These are phyloP conservation scores for Erpobdella octoculata DNA, from an alignment of 2,888 invertebrate genomes.

Conservation along the genomic window DNA sequence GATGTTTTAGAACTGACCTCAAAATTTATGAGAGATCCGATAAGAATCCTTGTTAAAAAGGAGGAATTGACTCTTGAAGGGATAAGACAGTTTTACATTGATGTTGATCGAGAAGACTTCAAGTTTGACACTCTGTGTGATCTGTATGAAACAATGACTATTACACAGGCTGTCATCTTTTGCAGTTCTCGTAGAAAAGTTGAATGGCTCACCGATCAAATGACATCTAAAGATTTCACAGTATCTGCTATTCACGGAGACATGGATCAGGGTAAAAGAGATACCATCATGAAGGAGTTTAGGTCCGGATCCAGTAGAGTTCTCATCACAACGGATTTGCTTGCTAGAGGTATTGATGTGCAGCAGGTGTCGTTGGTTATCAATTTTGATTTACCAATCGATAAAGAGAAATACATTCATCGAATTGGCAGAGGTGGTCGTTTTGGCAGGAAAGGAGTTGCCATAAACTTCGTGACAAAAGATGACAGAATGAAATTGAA, in stretches of 20 bases:
- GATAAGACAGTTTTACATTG: slow-evolving; percentile 88
- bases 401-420: neutral
- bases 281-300: slow-evolving; percentile 97
- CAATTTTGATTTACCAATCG: slow-evolving; percentile 49
- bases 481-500: slow-evolving; percentile 85
- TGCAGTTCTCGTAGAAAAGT: slow-evolving; percentile 99
- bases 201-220: slow-evolving; percentile 90
- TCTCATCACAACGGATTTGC: slow-evolving; percentile 96
- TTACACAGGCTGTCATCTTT: slow-evolving; percentile 98
- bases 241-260: slow-evolving; percentile 99
- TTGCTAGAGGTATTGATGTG: too few species aligned
- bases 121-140: slow-evolving; percentile 77
- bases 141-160: slow-evolving; percentile 94
- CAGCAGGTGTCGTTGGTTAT: slow-evolving; percentile 64
- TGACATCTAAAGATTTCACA: slow-evolving; percentile 89
- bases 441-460: slow-evolving; percentile 98
- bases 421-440: slow-evolving; percentile 82
- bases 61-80: slow-evolving; percentile 87
- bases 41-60: slow-evolving; percentile 93
- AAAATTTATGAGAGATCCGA: slow-evolving; percentile 92
- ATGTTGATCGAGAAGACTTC: slow-evolving; percentile 37
- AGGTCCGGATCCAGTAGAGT: slow-evolving; percentile 96
- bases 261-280: slow-evolving; percentile 96
- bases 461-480: slow-evolving; percentile 94
- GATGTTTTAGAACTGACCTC: slow-evolving; percentile 96